Evolutionary conservation across 1,140 invertebrate genomes (phyloP).

Genomic region (Amyelois transitella): DNA sequence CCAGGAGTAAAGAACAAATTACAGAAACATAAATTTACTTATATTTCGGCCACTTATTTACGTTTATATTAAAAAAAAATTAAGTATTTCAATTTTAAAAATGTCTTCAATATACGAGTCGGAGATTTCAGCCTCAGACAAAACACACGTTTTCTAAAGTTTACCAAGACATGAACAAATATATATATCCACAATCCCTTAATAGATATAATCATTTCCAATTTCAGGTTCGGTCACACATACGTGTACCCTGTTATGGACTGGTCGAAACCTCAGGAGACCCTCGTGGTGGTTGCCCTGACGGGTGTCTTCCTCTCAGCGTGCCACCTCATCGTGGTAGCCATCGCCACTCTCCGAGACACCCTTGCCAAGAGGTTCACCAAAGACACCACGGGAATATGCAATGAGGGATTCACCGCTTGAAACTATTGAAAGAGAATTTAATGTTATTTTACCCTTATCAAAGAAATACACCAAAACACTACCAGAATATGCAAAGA

Average conservation of each 20-base stretch:
- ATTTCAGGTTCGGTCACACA: slow-evolving; percentile 56
- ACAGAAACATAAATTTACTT: too few relatives aligned
- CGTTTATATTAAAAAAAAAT: too few relatives aligned
- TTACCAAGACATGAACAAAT: too few relatives aligned
- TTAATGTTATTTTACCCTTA: too few relatives aligned
- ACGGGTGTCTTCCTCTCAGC: slow-evolving; percentile 55
- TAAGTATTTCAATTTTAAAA: too few relatives aligned
- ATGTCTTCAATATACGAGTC: too few relatives aligned
- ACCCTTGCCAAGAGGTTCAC: slow-evolving; percentile 27
- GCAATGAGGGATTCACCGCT: slow-evolving; percentile 47
- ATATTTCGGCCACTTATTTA: too few relatives aligned
- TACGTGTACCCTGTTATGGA: slow-evolving; percentile 83
- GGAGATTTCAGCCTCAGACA: too few relatives aligned
- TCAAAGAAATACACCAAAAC: slow-evolving; percentile 22
- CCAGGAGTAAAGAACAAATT: too few relatives aligned
- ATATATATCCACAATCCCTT: too few relatives aligned
- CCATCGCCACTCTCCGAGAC: slow-evolving; percentile 38
- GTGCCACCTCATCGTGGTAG: slow-evolving; percentile 52
- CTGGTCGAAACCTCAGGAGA: slow-evolving; percentile 75
- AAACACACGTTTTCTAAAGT: too few relatives aligned
- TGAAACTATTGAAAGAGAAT: too few relatives aligned
- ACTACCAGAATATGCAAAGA: slow-evolving; percentile 50
- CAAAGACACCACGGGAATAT: slow-evolving; percentile 35
- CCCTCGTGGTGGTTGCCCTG: slow-evolving; percentile 47
- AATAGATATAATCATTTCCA: slow-evolving; percentile 6